Base-by-base conservation (phyloP, 2,797 vertebrate species). In the Helarctos malayanus region DNA sequence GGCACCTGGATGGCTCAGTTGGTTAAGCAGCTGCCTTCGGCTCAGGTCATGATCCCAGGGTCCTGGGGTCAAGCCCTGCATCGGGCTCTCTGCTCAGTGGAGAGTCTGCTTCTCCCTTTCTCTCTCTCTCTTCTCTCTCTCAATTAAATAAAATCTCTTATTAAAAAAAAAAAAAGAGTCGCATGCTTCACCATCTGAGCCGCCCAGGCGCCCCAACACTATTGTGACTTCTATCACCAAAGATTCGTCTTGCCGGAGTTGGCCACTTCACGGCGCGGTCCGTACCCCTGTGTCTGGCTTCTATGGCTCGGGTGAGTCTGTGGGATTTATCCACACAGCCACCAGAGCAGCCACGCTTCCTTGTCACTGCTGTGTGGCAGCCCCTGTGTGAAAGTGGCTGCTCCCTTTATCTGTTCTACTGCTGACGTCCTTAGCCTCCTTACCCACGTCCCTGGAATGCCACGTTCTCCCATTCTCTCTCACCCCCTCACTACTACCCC, bases 321-420 rank as follows among this genome's bases (percentile, higher is more conserved):
- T 9, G 79, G 65, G 69, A 21, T 12, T 35, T 56, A 7, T 0
- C 56, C 71, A 0, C 13, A 3, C 0, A 2, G 35, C 23, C 14
- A 23, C 35, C 0, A 0, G 41, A 14, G 2, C 21, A 12, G n/a
- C 3, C 10, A 11, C 18, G 7, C 27, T 57, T 38, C 65, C 19
- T 38, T 54, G 29, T 54, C 23, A 0, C 11, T 3, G 25, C 41
- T 4, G 0, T 0, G 0, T 21, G 3, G 47, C 9, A 2, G 16
- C 29, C 78, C 19, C 52, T 15, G 15, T 3, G 9, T 38, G 5
- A 14, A 10, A 0, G n/a, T 13, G 4, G 29, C 47, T 19, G 0
- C 5, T 19, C 19, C 35, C 1, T 11, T 52, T 52, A 2, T 45
- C 63, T 5, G 1, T 19, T 32, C 41, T 2, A 11, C n/a, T 7